These are phyloP conservation scores for Zaprionus vittiger DNA, from an alignment of 1,140 invertebrate genomes.

Conservation along the genomic window DNA sequence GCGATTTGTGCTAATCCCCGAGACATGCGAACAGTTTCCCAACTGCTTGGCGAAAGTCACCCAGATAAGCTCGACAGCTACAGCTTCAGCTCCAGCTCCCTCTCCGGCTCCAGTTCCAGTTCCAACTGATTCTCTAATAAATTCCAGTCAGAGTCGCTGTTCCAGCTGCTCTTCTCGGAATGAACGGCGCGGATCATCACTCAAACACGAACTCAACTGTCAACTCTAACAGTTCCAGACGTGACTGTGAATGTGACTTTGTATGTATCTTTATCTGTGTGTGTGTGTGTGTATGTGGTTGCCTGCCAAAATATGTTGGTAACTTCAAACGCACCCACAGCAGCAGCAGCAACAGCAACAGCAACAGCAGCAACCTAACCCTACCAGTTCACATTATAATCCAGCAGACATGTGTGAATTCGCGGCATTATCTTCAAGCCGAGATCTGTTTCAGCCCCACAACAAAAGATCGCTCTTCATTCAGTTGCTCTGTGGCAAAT, in stretches of 20 bases:
- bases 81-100: neutral
- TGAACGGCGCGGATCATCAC: conserved; percentile 29
- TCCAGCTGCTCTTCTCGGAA: conserved; percentile 21
- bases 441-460: conserved; percentile 55
- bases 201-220: conserved; percentile 18
- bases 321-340: conserved; percentile 42
- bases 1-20: conserved; percentile 60
- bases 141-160: conserved; percentile 14
- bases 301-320: conserved; percentile 30
- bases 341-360: conserved; percentile 7
- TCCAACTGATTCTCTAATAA: conserved; percentile 13
- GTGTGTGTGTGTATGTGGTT: neutral
- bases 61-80: conserved; percentile 28
- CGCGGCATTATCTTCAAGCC: conserved; percentile 60
- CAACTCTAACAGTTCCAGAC: conserved; percentile 11
- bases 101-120: neutral
- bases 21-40: conserved; percentile 53
- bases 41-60: conserved; percentile 40
- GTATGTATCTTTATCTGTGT: neutral
- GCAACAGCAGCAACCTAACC: conserved; percentile 37
- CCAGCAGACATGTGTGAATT: conserved; percentile 79
- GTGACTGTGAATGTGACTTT: conserved; percentile 29
- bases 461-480: conserved; percentile 30
- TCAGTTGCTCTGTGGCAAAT: conserved; percentile 14
- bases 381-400: conserved; percentile 76